Base-by-base conservation (phyloP, 2,888 invertebrate genomes). In the Macrosoma leucophasiata region DNA sequence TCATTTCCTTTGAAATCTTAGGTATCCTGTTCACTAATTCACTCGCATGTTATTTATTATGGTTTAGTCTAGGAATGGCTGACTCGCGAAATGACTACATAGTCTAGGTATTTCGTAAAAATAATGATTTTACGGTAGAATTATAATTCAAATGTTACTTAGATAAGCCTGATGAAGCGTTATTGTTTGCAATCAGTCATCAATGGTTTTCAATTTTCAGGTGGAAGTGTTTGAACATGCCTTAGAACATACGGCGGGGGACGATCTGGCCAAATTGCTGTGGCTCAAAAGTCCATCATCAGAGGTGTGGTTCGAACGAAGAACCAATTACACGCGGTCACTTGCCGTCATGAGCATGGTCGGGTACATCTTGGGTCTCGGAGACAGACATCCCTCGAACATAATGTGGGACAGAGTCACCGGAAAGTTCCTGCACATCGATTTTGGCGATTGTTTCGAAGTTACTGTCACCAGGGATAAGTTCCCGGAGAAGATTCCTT, bases 261-360 rank as follows among this genome's bases (percentile, higher is more conserved):
- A 98, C 66, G 98, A 98, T 78, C 82, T 98, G 36, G 95, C 98
- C 0, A 91, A 95, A 47, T 86, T 99, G 14, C 84, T 99, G 1
- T 99, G 99, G 99, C 86, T 98, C 12, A 99, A 99, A 79, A 97
- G 97, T 50, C 98, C 98, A 0, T 94, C 94, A 0, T 96, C 96
- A 0, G 97, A 98, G 76, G 95, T 96, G 12, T 99, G 99, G 99
- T 99, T 99, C 73, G 98, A 99, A 73, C 88, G 99, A 0, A 88
- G 99, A 32, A 99, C 98, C 8, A 99, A 99, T 82, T 99, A 98
- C 81, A 98, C 98, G 0, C 89, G 99, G 33, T 98, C 98, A 0
- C 84, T 99, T 41, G 98, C 99, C 19, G 98, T 98, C 35, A 99
- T 99, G 99, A 98, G 98, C 33, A 99, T 99, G 97, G 94, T 94